Base-by-base conservation (phyloP, 30 jellyfish, hydroid and myxozoan species). In the Aurelia coerulea region DNA sequence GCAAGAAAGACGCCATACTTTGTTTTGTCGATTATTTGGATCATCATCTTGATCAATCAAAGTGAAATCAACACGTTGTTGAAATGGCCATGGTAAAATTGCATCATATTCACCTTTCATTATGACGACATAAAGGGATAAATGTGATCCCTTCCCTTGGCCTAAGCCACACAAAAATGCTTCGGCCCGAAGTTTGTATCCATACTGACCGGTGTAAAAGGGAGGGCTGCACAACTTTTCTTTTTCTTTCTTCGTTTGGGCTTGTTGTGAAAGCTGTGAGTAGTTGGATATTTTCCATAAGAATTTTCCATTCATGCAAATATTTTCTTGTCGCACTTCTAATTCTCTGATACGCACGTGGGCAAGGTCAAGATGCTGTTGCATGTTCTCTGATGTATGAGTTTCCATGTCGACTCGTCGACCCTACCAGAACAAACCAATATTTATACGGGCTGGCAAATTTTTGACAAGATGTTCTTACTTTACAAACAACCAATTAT, bases 81-180 rank as follows among this genome's bases (percentile, higher is more conserved):
- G 91, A 74, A 94, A 94, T 29, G 98, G 98, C 98, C 98, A 94
- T 29, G 98, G 98, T 75, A 94, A 89, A n/a, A 94, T 94, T 33
- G 98, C 98, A 68, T 94, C 98, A 73, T 87, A 94, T 46, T 94
- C 98, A 0, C 98, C 98, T 87, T 94, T 94, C 98, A 94, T 94
- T 62, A 94, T 94, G 5, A 94, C 98, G 62, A 94, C 98, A 64
- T 94, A 94, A 73, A 94, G 74, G 0, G 98, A 94, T 17, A 94
- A 77, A 71, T 94, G 98, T 10, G 97, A 80, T n/a, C 98, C 98
- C 63, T 94, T 94, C 15, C 98, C 98, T 80, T 94, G 98, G 59
- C 98, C 98, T 37, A 94, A 78, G 50, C 98, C 98, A 85, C 94
- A 89, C 68, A 94, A 65, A 89, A 94, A 94, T 52, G 98, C 98